Percentiles rank a stretch among this genome's conserved stretches.
phyloP scores from a whole-genome alignment of 2,113 vertebrate species.

The Polyodon spathula region DNA sequence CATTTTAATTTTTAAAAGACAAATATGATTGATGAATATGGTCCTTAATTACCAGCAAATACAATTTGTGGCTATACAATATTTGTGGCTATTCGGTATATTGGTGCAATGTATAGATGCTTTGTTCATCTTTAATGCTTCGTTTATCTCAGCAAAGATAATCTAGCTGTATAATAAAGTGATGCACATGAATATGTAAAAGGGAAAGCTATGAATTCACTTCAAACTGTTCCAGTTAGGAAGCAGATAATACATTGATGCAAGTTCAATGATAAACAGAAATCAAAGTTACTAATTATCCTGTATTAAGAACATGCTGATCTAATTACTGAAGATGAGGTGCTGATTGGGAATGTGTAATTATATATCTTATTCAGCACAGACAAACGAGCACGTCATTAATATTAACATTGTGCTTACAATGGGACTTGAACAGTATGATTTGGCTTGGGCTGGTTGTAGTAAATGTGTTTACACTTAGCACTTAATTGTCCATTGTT shows the following conservation, averaged over 20 bases:
- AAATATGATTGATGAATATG: too few relatives aligned
- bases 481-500: too few relatives aligned
- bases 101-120: too few relatives aligned
- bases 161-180: neutral
- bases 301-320: neutral
- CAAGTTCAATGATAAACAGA: neutral
- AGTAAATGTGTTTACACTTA: too few relatives aligned
- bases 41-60: too few relatives aligned
- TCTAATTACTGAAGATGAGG: neutral
- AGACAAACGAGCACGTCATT: neutral
- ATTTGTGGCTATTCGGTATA: too few relatives aligned
- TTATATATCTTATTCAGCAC: neutral
- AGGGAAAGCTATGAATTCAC: neutral
- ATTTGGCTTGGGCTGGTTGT: too few relatives aligned
- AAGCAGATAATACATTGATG: neutral
- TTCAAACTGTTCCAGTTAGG: neutral
- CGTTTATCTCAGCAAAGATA: neutral
- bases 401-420: neutral
- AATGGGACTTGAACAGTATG: neutral
- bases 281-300: neutral
- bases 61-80: too few relatives aligned
- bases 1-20: too few relatives aligned
- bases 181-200: neutral
- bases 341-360: neutral
- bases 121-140: too few relatives aligned